These are phyloP conservation scores for Zapornia atra DNA, from an alignment of 2,113 vertebrate species.

Conservation along the genomic window DNA sequence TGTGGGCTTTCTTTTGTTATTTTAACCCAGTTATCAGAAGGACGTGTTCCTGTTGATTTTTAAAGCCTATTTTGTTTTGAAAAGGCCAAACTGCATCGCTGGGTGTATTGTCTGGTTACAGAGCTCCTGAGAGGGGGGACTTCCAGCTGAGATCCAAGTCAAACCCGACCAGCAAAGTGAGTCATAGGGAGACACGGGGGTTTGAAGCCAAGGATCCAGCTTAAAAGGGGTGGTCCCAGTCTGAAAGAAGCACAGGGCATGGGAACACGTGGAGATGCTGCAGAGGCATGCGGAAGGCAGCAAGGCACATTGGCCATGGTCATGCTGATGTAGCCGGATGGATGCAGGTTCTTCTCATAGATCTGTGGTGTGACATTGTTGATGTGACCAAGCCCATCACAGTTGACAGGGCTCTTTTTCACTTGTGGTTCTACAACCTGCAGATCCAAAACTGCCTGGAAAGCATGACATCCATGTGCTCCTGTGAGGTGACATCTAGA, in stretches of 20 bases:
- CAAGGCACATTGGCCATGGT: no score
- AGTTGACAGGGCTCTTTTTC: background rate
- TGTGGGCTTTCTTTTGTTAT: slow-evolving; percentile 1
- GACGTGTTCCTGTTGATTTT: slow-evolving; percentile 21
- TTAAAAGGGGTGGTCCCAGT: background rate
- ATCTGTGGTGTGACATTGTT: fast-evolving
- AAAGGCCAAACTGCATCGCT: background rate
- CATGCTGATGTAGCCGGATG: fast-evolving
- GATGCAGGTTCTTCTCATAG: background rate
- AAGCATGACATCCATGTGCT: background rate
- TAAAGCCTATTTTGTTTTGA: slow-evolving; percentile 15
- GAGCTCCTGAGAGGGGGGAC: background rate
- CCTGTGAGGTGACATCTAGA: background rate
- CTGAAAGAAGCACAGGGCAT: background rate
- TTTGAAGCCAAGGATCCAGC: background rate
- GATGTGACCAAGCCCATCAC: background rate
- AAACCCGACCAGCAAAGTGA: background rate
- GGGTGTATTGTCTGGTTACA: background rate
- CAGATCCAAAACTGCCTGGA: background rate
- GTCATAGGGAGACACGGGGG: background rate
- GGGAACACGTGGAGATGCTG: background rate
- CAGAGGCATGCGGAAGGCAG: background rate
- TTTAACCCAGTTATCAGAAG: slow-evolving; percentile 16
- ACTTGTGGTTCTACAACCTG: background rate
- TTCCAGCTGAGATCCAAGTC: background rate